Conservation (phyloP, 2,888 invertebrate genomes). For the Bruchidius siliquastri region DNA sequence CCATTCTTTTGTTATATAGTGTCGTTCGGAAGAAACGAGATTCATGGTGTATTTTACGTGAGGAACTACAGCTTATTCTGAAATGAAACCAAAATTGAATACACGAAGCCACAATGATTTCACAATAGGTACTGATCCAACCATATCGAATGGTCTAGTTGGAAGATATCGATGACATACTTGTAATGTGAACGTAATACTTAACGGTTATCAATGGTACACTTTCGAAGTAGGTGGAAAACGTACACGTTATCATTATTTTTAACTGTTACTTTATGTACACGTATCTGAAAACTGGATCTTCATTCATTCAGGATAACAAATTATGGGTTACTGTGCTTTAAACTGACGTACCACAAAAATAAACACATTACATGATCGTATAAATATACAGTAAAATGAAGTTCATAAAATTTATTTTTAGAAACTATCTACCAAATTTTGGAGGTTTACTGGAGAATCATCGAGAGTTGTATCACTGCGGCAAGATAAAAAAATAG, state of each 20-base stretch:
- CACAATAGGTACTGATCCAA: not conserved
- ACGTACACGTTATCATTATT: not conserved
- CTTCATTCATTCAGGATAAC: not conserved
- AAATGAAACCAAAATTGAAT: not conserved
- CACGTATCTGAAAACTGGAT: not conserved
- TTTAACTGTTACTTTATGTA: not conserved
- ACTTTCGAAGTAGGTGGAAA: not conserved
- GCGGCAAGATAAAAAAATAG: too few species aligned
- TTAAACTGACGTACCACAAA: not conserved
- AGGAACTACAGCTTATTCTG: not conserved
- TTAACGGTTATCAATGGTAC: not conserved
- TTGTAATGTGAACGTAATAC: not conserved
- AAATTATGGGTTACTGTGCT: not conserved
- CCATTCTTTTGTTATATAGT: too few species aligned
- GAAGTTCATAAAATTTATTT: not conserved
- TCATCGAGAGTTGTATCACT: not conserved
- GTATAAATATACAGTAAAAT: not conserved
- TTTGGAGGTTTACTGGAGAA: not conserved
- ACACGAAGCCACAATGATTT: not conserved
- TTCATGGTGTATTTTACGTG: not conserved
- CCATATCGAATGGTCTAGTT: not conserved
- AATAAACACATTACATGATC: not conserved
- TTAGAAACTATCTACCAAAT: not conserved
- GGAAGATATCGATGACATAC: not conserved
- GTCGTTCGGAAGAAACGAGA: too few species aligned